A percentile compares a stretch with the other conserved stretches of the same genome.
Evolutionary conservation across 1,140 invertebrate genomes (phyloP).

Genomic region (Pararge aegeria): DNA sequence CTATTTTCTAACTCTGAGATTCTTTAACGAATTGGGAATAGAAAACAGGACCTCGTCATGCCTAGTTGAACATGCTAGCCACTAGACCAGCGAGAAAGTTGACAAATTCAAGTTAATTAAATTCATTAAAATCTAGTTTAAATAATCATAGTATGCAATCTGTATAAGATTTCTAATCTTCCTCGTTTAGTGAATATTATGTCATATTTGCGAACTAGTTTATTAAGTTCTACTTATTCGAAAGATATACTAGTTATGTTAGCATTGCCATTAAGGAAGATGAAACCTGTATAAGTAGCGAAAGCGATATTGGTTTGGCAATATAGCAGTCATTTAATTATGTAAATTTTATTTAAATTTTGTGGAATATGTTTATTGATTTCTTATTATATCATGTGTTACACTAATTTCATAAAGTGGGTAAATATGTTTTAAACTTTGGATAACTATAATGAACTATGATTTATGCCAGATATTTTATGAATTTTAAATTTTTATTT

Average conservation of each 20-base stretch:
- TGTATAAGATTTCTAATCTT: constrained; percentile 9
- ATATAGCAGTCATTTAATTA: neutral
- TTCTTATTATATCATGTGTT: neutral
- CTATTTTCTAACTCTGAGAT: too few relatives aligned
- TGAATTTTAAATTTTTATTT: too few relatives aligned
- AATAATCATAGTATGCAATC: neutral
- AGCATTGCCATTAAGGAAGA: neutral
- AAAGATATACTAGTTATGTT: neutral
- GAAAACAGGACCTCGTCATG: too few relatives aligned
- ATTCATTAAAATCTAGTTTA: too few relatives aligned
- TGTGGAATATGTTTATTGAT: neutral
- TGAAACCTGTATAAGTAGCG: neutral
- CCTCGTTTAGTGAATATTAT: constrained; percentile 13
- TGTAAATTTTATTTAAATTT: neutral
- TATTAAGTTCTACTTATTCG: neutral
- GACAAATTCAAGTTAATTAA: too few relatives aligned
- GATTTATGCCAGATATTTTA: too few relatives aligned
- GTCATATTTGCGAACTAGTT: constrained; percentile 12
- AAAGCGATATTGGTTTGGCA: neutral
- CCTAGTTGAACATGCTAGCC: too few relatives aligned
- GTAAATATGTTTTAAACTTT: too few relatives aligned
- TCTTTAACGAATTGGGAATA: too few relatives aligned
- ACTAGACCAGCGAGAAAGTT: too few relatives aligned
- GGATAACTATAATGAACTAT: too few relatives aligned
- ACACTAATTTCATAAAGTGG: too few relatives aligned